Base-by-base conservation (phyloP, 2,888 invertebrate genomes). In the Leptinotarsa rubiginosa region DNA sequence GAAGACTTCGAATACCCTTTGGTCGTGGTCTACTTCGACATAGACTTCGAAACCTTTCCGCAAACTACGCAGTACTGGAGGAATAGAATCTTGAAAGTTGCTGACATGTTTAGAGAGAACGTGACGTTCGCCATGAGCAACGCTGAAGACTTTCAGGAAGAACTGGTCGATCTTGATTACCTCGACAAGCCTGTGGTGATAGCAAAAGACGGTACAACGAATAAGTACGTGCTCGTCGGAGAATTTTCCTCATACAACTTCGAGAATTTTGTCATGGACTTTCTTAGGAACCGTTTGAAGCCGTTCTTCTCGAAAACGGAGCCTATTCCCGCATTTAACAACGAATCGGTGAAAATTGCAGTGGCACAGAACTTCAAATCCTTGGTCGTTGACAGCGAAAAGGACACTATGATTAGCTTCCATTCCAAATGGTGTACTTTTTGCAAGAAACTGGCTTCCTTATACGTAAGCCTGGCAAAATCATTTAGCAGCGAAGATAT, bases 51-150 rank as follows among this genome's bases (percentile, higher is more conserved):
- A 22, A 56, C 12, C 13, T 56, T 56, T 13, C 56, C 56, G 13
- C 56, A 56, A 56, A 56, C 56, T 12, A 56, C 56, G 56, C 56
- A 56, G 22, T 56, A 22, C 16, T 56, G 56, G 56, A 22, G 56
- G 15, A 22, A 20, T 56, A 56, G 22, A 13, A 20, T 56, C 4
- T 15, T 56, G 56, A 56, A 22, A 13, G 56, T 56, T 13, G 56
- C 56, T 13, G 22, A 56, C 25, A 56, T 12, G 20, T 56, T 56
- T 13, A 10, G 13, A 0, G 56, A 20, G 2, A 56, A 56, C 25
- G 56, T 22, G 22, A 56, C 56, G 4, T 56, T 56, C 13, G 56
- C 22, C 1, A 56, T 56, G 56, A 56, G 56, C 56, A 56, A 56
- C 56, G 56, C 56, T 22, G 56, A 18, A 22, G 56, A 56, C 13